Conservation (phyloP, 2,113 vertebrate species). For the Epinephelus moara region DNA sequence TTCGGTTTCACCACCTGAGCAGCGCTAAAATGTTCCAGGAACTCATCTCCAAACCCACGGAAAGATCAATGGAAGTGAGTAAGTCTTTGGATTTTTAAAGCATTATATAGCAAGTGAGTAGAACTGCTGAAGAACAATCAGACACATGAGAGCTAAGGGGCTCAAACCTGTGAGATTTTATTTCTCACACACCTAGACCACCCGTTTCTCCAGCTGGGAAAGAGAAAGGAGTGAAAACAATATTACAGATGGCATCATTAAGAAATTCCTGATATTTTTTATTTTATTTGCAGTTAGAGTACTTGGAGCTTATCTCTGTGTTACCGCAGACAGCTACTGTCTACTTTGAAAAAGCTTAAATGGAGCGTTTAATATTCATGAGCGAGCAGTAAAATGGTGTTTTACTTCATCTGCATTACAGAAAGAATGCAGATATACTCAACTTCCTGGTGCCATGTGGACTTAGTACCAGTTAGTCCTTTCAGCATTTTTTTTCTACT, state of each 20-base stretch:
- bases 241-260: neutral
- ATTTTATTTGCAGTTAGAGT: neutral
- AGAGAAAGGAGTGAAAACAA: neutral
- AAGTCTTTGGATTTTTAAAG: no score
- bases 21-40: neutral
- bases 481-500: neutral
- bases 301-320: neutral
- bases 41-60: neutral
- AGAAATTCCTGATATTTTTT: conserved; percentile 9
- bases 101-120: no score
- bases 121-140: neutral
- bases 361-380: conserved; percentile 41
- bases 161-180: neutral
- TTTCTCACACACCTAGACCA: neutral
- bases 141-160: neutral
- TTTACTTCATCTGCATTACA: conserved; percentile 56
- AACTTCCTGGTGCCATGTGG: conserved; percentile 14
- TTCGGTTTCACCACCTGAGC: neutral
- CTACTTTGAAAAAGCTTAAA: conserved; percentile 28
- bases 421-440: conserved; percentile 23
- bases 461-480: conserved; percentile 31
- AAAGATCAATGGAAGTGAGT: no score
- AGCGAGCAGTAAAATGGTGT: conserved; percentile 24
- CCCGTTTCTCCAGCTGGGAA: neutral
- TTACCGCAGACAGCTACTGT: conserved; percentile 17